phyloP scores from a whole-genome alignment of 2,113 vertebrate species.

The Lagopus leucura region DNA sequence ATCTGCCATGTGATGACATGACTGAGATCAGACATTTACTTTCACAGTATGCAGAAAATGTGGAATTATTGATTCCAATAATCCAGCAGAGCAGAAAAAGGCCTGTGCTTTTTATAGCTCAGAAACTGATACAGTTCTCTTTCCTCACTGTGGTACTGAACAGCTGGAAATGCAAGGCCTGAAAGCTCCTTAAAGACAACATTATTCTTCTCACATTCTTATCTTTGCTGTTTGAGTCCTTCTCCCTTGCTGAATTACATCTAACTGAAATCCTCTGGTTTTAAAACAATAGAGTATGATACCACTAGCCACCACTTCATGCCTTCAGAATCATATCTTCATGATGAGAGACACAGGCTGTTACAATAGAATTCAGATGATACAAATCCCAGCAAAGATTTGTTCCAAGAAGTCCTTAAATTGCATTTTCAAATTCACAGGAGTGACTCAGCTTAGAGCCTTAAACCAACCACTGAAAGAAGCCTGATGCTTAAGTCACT shows the following conservation, averaged over 20 bases:
- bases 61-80: slow-evolving; percentile 48
- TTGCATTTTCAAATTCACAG: neutral
- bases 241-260: neutral
- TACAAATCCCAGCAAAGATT: neutral
- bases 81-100: slow-evolving; percentile 33
- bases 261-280: neutral
- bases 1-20: neutral
- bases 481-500: neutral
- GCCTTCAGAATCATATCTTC: neutral
- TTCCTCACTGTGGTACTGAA: neutral
- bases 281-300: neutral
- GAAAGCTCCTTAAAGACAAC: neutral
- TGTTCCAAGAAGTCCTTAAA: neutral
- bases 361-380: neutral
- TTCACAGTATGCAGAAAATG: slow-evolving; percentile 1
- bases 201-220: slow-evolving; percentile 11
- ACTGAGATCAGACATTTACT: slow-evolving; percentile 30
- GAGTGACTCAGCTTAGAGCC: neutral
- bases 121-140: slow-evolving; percentile 1
- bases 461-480: neutral
- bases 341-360: neutral
- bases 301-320: neutral
- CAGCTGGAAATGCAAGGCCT: neutral
- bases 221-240: neutral
- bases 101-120: slow-evolving; percentile 22